Percentiles rank a stretch among this genome's conserved stretches.
Conservation (phyloP, 1,140 invertebrate genomes). For the Tetramorium alpestre region DNA sequence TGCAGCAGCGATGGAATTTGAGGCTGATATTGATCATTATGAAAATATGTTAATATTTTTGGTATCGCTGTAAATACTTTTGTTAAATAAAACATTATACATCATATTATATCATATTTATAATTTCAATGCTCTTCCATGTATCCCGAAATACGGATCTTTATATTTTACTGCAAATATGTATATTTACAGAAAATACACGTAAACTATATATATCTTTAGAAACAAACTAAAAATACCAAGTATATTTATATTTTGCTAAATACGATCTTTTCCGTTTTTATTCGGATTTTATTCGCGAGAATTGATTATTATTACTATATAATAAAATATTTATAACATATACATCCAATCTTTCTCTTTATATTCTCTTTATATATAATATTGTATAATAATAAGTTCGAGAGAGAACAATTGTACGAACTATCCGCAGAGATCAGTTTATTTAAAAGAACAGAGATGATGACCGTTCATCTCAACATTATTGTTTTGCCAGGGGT, state of each 20-base stretch:
- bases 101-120: neutral
- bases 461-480: neutral
- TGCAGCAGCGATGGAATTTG: neutral
- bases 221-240: neutral
- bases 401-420: neutral
- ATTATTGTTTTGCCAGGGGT: neutral
- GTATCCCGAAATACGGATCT: neutral
- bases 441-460: neutral
- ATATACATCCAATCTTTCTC: neutral
- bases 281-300: neutral
- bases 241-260: constrained; percentile 12
- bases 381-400: neutral
- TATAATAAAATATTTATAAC: neutral
- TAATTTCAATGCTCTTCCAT: neutral
- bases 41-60: neutral
- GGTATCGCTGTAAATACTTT: neutral
- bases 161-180: constrained; percentile 33
- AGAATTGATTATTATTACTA: neutral
- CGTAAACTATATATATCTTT: neutral
- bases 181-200: constrained; percentile 11
- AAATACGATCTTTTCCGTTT: neutral
- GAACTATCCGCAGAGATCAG: neutral
- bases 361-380: neutral
- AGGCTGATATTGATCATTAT: neutral
- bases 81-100: constrained; percentile 8